Evolutionary conservation across 2,888 invertebrate genomes (phyloP), one percentile per base, ranked within the genome.

Genomic region (Cremastinae sp.): DNA sequence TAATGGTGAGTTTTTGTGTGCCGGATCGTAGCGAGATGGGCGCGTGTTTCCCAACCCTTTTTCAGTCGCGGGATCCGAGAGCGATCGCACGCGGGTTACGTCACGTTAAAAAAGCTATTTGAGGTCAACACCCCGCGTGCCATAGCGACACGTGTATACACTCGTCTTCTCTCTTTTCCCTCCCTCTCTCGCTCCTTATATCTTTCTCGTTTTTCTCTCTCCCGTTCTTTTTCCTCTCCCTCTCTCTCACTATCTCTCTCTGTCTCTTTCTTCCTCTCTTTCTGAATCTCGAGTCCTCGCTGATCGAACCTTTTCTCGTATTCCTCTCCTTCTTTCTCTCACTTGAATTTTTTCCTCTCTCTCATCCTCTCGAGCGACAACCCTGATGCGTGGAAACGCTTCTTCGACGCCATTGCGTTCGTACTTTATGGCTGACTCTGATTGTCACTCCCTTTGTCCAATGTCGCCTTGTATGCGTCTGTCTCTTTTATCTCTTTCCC

Each of bases 111-210:
- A 86, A 87, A 87, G 82, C 85, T 86, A 86, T 87, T 87, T 84
- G 90, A 91, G 91, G 91, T 91, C 91, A 91, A 91, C 91, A 91
- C 91, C 91, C 91, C 91, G 90, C 76, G 73, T 73, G 76, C 90
- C 86, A 85, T 87, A 89, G 89, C 89, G 90, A 90, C 91, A 91
- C 91, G 91, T 91, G 91, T 90, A 91, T 78, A 68, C 82, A 80
- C 79, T 83, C 81, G 73, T 77, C 77, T 78, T 64, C 37, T 68
- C 56, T 22, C 16, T 39, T 37, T 51, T 14, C 51, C 45, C 58
- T 12, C 47, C 39, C 47, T 16, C 53, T 53, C 69, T n/a, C 51
- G 20, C 39, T 51, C 51, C 37, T 39, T 56, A 39, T 55, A 65
- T 74, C 55, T 69, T 77, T 56, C 18, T 18, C 14, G 22, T 62